Percentiles rank a stretch among this genome's conserved stretches.
Conservation (phyloP, 2,113 vertebrate genomes). For the Illadopsis cleaveri region DNA sequence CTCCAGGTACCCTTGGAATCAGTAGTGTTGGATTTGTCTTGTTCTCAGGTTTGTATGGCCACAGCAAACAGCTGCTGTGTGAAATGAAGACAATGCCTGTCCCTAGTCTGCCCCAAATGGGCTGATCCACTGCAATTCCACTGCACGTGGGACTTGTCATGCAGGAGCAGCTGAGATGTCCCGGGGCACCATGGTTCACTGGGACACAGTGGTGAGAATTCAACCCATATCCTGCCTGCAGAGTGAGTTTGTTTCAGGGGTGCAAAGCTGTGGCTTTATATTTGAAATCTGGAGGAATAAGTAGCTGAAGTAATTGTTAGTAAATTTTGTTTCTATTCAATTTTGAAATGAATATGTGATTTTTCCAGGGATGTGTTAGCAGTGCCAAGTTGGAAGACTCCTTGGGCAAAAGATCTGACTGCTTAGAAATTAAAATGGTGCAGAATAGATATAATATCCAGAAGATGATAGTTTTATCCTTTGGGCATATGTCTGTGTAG, state of each 20-base stretch:
- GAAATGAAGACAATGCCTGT: neutral
- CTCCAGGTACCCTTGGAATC: neutral
- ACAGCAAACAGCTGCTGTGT: neutral
- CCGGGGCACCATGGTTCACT: neutral
- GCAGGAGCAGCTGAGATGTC: neutral
- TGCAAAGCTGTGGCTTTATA: neutral
- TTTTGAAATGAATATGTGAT: neutral
- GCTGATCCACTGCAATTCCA: fast-evolving
- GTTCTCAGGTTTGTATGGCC: neutral
- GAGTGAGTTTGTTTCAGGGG: neutral
- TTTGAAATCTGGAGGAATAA: neutral
- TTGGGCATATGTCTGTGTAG: neutral
- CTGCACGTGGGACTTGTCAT: neutral
- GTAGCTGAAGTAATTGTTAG: neutral
- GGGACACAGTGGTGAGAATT: neutral
- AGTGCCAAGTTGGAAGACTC: neutral
- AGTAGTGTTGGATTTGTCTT: neutral
- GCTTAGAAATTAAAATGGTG: neutral
- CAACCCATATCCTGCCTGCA: neutral
- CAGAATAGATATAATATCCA: neutral
- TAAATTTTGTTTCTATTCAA: neutral
- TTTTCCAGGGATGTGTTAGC: neutral
- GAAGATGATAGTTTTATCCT: neutral
- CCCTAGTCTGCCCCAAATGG: neutral
- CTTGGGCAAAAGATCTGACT: neutral